Conservation (phyloP, 2,797 vertebrate genomes). For the Kryptolebias ocellatus region DNA sequence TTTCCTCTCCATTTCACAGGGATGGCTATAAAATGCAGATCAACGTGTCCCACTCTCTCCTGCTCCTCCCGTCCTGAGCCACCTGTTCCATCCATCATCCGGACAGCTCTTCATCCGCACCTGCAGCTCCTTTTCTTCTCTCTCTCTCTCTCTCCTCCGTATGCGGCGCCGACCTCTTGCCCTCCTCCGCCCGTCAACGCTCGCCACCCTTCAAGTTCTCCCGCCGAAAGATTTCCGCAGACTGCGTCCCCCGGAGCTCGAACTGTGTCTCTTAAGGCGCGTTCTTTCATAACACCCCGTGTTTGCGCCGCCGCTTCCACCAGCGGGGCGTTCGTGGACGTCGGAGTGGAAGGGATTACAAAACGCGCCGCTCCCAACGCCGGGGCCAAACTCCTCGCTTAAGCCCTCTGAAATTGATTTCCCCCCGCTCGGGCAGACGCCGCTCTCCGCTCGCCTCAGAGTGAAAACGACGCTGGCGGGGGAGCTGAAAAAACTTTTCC, state of each 20-base stretch:
- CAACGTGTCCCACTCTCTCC: conserved; percentile 37
- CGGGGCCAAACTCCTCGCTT: conserved; percentile 22
- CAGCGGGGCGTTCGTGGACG: too few species aligned
- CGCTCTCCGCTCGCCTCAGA: conserved; percentile 12
- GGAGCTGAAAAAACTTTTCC: conserved; percentile 7
- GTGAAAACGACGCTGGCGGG: conserved; percentile 20
- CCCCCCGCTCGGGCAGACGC: neutral
- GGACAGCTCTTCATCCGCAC: conserved; percentile 64
- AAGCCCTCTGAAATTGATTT: conserved; percentile 35
- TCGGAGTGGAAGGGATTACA: neutral
- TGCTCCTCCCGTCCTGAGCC: conserved; percentile 32
- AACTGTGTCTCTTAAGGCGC: neutral
- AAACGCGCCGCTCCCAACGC: conserved; percentile 7
- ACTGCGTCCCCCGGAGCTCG: neutral
- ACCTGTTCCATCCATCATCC: conserved; percentile 73
- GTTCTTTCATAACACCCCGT: neutral
- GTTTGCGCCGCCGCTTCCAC: too few species aligned
- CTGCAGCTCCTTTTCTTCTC: conserved; percentile 29
- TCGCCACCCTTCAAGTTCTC: neutral
- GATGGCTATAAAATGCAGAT: conserved; percentile 72
- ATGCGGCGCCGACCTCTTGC: conserved; percentile 43
- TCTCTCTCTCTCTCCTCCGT: neutral
- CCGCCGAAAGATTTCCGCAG: neutral
- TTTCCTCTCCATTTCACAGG: conserved; percentile 59
- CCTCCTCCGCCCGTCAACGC: conserved; percentile 19